Conservation (phyloP, 2,797 vertebrate species). For the Sciurus vulgaris region DNA sequence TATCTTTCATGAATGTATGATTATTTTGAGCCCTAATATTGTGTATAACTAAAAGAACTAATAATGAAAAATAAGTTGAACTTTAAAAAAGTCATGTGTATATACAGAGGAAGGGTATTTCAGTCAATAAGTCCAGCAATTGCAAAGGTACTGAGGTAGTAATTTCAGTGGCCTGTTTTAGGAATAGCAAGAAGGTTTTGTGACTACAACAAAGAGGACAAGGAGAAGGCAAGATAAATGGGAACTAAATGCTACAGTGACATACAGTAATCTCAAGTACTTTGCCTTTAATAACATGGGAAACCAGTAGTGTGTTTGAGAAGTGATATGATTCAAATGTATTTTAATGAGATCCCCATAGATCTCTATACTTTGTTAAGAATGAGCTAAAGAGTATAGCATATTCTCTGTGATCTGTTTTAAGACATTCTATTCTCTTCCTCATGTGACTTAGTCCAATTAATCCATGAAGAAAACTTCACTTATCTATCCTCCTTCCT, state of each 20-base stretch:
- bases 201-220: background rate
- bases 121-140: background rate
- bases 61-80: too few species aligned
- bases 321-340: background rate
- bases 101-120: background rate
- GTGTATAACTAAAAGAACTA: too few species aligned
- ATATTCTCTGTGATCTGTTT: constrained; percentile 28
- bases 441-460: background rate
- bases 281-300: background rate
- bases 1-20: too few species aligned
- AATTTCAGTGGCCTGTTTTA: background rate
- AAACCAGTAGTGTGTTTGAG: background rate
- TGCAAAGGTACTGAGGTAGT: background rate
- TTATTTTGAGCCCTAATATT: too few species aligned
- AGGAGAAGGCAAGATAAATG: background rate
- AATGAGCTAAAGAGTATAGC: constrained; percentile 10
- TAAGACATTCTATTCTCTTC: background rate
- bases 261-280: background rate
- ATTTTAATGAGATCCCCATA: background rate
- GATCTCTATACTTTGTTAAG: background rate
- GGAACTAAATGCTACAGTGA: background rate
- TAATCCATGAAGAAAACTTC: background rate
- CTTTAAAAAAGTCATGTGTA: background rate
- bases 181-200: background rate
- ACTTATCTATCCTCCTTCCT: background rate